A percentile compares a stretch with the other conserved stretches of the same genome.
Conservation (phyloP, 2,888 invertebrate genomes). For the Leptodirus hochenwartii region DNA sequence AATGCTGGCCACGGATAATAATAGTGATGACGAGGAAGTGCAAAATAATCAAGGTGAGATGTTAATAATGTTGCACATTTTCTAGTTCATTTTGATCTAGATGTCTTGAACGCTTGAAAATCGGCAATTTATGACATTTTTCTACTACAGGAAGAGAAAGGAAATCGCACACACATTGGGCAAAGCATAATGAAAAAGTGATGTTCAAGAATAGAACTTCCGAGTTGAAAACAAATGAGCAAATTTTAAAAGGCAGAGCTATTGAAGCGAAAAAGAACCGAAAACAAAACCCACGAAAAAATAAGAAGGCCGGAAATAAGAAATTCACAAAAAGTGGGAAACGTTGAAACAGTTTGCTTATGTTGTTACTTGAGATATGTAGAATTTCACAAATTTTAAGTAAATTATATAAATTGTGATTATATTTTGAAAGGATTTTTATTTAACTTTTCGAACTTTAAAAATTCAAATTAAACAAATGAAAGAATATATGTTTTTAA, state of each 20-base stretch:
- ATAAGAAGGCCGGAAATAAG: no score
- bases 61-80: no score
- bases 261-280: conserved; percentile 45
- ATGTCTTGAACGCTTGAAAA: conserved; percentile 2
- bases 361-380: no score
- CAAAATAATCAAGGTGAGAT: conserved; percentile 8
- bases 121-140: conserved; percentile 1
- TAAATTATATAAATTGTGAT: no score
- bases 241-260: conserved; percentile 56
- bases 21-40: conserved; percentile 30
- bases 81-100: not conserved
- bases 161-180: conserved; percentile 52
- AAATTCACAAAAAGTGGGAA: no score
- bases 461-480: no score
- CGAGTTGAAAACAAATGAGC: conserved; percentile 56
- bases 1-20: conserved; percentile 26
- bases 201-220: conserved; percentile 35
- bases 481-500: no score
- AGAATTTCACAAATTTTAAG: no score
- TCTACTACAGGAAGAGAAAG: conserved; percentile 10
- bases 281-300: no score
- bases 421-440: no score
- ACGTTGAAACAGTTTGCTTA: no score
- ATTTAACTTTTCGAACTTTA: no score
- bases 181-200: conserved; percentile 57